phyloP scores from a whole-genome alignment of 2,888 invertebrate genomes.

The Biston stratarius region DNA sequence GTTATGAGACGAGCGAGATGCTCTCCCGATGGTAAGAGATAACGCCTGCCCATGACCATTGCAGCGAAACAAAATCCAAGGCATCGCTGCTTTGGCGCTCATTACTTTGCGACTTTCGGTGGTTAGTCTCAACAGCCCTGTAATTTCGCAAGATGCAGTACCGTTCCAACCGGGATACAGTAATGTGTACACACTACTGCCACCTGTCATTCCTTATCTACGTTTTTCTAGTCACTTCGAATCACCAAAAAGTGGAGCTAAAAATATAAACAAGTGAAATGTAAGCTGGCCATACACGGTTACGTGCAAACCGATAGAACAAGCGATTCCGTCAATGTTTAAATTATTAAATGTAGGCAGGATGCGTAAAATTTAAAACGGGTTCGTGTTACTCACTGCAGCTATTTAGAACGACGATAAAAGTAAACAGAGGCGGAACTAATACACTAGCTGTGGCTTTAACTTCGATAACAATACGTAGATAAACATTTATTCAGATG shows the following conservation, averaged over 20 bases:
- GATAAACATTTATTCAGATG: constrained; percentile 18
- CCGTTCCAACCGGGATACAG: too few relatives aligned
- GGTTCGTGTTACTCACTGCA: constrained; percentile 30
- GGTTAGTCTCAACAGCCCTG: too few relatives aligned
- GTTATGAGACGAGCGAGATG: too few relatives aligned
- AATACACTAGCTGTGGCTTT: constrained; percentile 10
- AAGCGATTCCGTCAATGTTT: constrained; percentile 35
- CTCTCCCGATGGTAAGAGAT: too few relatives aligned
- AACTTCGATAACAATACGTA: constrained; percentile 12
- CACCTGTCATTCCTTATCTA: too few relatives aligned
- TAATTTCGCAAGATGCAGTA: too few relatives aligned
- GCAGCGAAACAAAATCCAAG: too few relatives aligned
- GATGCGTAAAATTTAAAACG: constrained; percentile 37
- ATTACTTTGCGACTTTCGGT: too few relatives aligned
- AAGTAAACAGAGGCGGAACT: constrained; percentile 20
- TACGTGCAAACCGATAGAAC: constrained; percentile 22
- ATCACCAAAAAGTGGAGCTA: background rate
- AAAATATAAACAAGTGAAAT: constrained; percentile 10
- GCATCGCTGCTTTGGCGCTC: too few relatives aligned
- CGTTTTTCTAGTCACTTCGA: too few relatives aligned
- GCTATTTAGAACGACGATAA: constrained; percentile 28
- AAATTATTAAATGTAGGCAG: constrained; percentile 32
- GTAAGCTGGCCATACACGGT: background rate
- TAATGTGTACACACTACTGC: too few relatives aligned
- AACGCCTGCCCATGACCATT: too few relatives aligned